These are phyloP conservation scores for Onychostoma macrolepis DNA, from an alignment of 2,113 vertebrate species.

Conservation along the genomic window DNA sequence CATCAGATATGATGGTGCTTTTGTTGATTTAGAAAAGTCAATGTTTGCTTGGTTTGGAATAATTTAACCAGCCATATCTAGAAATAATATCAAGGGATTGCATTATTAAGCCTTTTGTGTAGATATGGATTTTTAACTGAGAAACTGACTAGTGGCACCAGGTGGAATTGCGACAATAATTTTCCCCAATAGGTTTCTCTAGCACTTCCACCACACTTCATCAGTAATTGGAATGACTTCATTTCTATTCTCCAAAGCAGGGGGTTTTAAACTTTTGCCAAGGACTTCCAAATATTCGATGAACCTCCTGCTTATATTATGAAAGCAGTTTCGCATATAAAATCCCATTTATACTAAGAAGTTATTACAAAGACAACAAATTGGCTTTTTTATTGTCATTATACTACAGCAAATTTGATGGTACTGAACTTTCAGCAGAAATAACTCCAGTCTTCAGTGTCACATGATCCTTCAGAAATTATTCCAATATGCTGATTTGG, in stretches of 20 bases:
- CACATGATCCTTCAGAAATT: not conserved
- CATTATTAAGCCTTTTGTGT: not conserved
- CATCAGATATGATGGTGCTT: constrained; percentile 33
- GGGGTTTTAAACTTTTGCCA: not conserved
- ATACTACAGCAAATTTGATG: too few species aligned
- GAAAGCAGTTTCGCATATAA: not conserved
- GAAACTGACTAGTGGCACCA: not conserved
- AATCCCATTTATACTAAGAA: not conserved
- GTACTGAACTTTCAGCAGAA: too few species aligned
- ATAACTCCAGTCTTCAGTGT: not conserved
- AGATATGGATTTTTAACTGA: not conserved
- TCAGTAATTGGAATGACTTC: not conserved
- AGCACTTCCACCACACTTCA: not conserved
- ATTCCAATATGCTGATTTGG: not conserved
- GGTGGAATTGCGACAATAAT: not conserved
- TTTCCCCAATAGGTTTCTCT: not conserved
- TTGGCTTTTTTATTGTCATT: not conserved
- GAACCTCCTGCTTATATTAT: not conserved
- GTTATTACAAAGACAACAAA: not conserved
- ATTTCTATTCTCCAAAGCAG: not conserved
- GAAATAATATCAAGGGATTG: not conserved
- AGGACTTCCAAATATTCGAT: not conserved
- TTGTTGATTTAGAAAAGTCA: constrained; percentile 50
- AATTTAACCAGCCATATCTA: not conserved
- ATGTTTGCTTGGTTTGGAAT: constrained; percentile 33